Conservation (phyloP, 92 coral and sea anemone genomes). For the Epizoanthus ramosus region DNA sequence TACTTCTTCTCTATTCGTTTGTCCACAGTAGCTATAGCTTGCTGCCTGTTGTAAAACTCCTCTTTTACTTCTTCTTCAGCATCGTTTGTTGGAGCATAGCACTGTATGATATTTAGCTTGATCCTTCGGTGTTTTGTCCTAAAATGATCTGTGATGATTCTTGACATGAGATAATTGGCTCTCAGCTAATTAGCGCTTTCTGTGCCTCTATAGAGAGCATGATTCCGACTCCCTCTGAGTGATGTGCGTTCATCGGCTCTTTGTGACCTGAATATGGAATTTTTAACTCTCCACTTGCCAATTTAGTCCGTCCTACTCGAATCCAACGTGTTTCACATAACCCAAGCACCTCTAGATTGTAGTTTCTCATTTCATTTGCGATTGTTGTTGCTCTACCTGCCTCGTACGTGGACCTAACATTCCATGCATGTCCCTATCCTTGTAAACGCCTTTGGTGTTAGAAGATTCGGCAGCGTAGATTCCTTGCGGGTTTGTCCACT, state of each 20-base stretch:
- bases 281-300: slow-evolving; percentile 3
- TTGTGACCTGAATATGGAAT: slow-evolving; percentile 17
- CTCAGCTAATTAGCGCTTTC: slow-evolving; percentile 31
- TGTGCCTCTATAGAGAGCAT: slow-evolving; percentile 7
- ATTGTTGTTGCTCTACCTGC: slow-evolving; percentile 9
- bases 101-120: slow-evolving; percentile 37
- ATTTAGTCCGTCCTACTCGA: neutral
- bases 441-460: slow-evolving; percentile 37
- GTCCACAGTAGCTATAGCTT: no score
- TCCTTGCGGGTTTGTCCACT: slow-evolving; percentile 23
- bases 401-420: slow-evolving; percentile 30
- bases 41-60: no score
- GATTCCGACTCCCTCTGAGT: slow-evolving; percentile 24
- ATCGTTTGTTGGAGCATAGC: slow-evolving; percentile 35
- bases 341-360: slow-evolving; percentile 1
- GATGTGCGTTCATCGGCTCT: neutral
- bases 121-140: neutral
- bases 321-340: slow-evolving; percentile 19
- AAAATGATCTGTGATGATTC: slow-evolving; percentile 36
- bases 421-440: slow-evolving; percentile 31
- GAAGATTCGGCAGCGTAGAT: slow-evolving; percentile 27
- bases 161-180: slow-evolving; percentile 19
- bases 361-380: slow-evolving; percentile 17
- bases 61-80: neutral
- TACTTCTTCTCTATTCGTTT: no score